A percentile compares a stretch with the other conserved stretches of the same genome.
These are phyloP conservation scores for Amphiprion ocellaris DNA, from an alignment of 2,113 vertebrate species.

Conservation along the genomic window DNA sequence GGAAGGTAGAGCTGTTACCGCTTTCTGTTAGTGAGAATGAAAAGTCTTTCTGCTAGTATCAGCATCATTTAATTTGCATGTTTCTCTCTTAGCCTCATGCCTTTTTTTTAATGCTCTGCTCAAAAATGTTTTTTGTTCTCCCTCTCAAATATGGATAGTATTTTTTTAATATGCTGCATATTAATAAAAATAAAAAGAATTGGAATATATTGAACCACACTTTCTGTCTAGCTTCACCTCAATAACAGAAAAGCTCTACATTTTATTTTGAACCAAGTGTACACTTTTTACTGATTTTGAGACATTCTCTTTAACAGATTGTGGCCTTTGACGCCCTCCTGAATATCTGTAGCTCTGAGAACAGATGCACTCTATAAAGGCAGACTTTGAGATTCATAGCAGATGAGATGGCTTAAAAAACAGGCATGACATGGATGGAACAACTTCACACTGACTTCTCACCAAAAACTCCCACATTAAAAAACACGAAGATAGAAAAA, in stretches of 20 bases:
- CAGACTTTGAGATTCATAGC: constrained; percentile 21
- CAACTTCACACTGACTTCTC: constrained; percentile 50
- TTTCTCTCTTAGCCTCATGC: background rate
- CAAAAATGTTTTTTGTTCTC: background rate
- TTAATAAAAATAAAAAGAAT: background rate
- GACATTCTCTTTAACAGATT: constrained; percentile 36
- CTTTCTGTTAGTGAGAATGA: constrained; percentile 40
- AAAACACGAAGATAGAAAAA: constrained; percentile 43
- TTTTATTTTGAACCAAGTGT: constrained; percentile 21
- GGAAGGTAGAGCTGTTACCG: constrained; percentile 36
- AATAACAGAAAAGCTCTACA: background rate
- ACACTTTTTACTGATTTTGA: constrained; percentile 8
- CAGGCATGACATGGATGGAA: constrained; percentile 31
- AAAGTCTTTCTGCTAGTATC: constrained; percentile 28
- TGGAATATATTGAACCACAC: background rate
- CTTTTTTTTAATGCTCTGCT: constrained; percentile 15
- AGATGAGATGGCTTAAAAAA: constrained; percentile 30
- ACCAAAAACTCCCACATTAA: constrained; percentile 57
- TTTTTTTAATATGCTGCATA: background rate
- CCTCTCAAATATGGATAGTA: background rate
- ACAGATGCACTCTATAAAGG: constrained; percentile 34
- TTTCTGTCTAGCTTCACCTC: background rate
- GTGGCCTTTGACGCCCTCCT: constrained; percentile 5
- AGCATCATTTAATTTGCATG: background rate
- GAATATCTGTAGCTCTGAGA: constrained; percentile 25